A percentile compares a stretch with the other conserved stretches of the same genome.
Evolutionary conservation across 2,797 vertebrate genomes (phyloP).

Genomic region (Miichthys miiuy): DNA sequence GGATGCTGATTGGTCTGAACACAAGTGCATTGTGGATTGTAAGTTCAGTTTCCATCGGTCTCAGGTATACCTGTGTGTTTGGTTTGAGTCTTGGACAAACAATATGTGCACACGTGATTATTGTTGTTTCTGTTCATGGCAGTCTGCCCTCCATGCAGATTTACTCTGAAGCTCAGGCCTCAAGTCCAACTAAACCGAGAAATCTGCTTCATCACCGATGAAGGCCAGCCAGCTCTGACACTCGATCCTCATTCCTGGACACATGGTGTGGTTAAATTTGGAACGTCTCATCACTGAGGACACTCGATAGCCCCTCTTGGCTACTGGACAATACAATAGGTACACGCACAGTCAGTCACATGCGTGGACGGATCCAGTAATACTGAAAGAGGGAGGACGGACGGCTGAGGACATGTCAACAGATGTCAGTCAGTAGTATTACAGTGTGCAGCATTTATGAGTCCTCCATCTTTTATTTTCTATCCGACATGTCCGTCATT

Average conservation of each 20-base stretch:
- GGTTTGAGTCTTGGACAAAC: too few species aligned
- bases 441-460: not conserved
- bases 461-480: not conserved
- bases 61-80: too few species aligned
- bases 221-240: slow-evolving; percentile 18
- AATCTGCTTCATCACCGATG: slow-evolving; percentile 24
- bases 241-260: slow-evolving; percentile 32
- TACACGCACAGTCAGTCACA: slow-evolving; percentile 19
- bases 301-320: slow-evolving; percentile 4
- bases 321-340: slow-evolving; percentile 12
- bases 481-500: not conserved
- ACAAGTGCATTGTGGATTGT: too few species aligned
- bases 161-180: not conserved
- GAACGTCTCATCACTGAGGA: slow-evolving; percentile 31
- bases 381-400: not conserved
- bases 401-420: slow-evolving; percentile 5
- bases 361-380: slow-evolving; percentile 8
- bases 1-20: too few species aligned
- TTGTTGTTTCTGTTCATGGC: not conserved
- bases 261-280: slow-evolving; percentile 50
- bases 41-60: too few species aligned
- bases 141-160: not conserved
- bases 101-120: not conserved
- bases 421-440: not conserved
- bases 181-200: not conserved